A percentile compares a stretch with the other conserved stretches of the same genome.
Conservation (phyloP, 2,888 invertebrate species). For the Limenitis camilla region DNA sequence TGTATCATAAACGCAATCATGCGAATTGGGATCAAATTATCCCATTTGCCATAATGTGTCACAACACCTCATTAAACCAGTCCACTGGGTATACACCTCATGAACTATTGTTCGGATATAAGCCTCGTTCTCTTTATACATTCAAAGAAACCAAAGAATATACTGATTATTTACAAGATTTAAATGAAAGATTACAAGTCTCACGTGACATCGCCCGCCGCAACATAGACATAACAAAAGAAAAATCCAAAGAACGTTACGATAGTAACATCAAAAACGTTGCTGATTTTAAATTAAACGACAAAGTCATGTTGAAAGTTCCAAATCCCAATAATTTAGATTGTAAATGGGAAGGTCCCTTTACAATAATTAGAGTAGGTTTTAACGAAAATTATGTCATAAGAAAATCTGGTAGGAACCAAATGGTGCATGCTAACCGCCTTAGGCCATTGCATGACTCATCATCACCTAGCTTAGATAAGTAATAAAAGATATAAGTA, state of each 20-base stretch:
- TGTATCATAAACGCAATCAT: constrained; percentile 29
- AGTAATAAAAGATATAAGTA: neutral
- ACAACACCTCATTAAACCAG: constrained; percentile 33
- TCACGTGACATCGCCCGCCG: constrained; percentile 28
- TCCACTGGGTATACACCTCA: constrained; percentile 33
- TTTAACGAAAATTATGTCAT: constrained; percentile 22
- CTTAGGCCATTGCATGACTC: constrained; percentile 16
- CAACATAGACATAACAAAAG: constrained; percentile 30
- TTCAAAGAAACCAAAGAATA: constrained; percentile 27
- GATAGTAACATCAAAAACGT: constrained; percentile 30
- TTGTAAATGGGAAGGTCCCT: constrained; percentile 34
- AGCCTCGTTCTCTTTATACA: constrained; percentile 31
- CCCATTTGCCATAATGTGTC: constrained; percentile 36
- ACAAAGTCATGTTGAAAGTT: constrained; percentile 20
- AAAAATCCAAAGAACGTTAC: constrained; percentile 34
- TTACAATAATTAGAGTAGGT: constrained; percentile 26
- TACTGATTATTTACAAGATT: too few species aligned
- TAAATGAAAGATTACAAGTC: constrained; percentile 24
- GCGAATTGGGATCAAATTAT: constrained; percentile 33
- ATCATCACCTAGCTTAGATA: neutral
- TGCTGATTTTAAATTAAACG: constrained; percentile 25
- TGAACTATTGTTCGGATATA: constrained; percentile 35
- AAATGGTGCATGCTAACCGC: constrained; percentile 22
- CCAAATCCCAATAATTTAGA: constrained; percentile 35
- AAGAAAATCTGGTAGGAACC: constrained; percentile 18